Base-by-base conservation (phyloP, 2,113 vertebrate genomes). In the Neolamprologus brichardi region DNA sequence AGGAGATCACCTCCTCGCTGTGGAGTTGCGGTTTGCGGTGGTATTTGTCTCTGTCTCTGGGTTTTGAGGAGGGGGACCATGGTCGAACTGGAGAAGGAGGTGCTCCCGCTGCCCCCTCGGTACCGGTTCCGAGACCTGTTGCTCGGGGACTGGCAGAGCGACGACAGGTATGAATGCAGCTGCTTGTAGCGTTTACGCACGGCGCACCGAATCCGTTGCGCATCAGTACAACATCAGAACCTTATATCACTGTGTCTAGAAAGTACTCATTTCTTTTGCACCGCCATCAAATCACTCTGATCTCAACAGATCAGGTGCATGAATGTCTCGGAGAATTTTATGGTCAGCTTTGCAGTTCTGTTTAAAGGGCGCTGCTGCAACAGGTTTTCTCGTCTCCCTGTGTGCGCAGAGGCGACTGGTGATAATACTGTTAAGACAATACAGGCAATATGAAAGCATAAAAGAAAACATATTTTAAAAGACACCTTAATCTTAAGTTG, bases 61-160 rank as follows among this genome's bases (percentile, higher is more conserved):
- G 64, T 81, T 87, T 86, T 64, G 56, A 90, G 86, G 83, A 91
- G 90, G 84, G 84, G 32, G 64, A 95, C 86, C 79, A 97, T 96
- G 96, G 96, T 96, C 67, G 97, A 97, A 91, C 87, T 97, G 93
- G 97, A 97, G 82, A 97, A 97, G 92, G 97, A 97, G 56, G 97
- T 97, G 60, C 95, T 97, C 89, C 97, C 97, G 54, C 88, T 97
- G 87, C 97, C 97, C 37, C 97, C 97, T 75, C 96, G 97, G 92
- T 97, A 97, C 94, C 96, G 97, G 88, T 97, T 97, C 96, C 96
- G 97, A 90, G 97, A 97, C 96, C 95, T 97, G 96, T 96, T 97
- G 95, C 97, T 97, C 89, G 97, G 97, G 41, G 97, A 97, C 94
- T 97, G 97, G 97, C 97, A 97, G 92, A 85, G 94, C 49, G 97